Conservation (phyloP, 2,113 vertebrate genomes). For the Brachyistius frenatus region DNA sequence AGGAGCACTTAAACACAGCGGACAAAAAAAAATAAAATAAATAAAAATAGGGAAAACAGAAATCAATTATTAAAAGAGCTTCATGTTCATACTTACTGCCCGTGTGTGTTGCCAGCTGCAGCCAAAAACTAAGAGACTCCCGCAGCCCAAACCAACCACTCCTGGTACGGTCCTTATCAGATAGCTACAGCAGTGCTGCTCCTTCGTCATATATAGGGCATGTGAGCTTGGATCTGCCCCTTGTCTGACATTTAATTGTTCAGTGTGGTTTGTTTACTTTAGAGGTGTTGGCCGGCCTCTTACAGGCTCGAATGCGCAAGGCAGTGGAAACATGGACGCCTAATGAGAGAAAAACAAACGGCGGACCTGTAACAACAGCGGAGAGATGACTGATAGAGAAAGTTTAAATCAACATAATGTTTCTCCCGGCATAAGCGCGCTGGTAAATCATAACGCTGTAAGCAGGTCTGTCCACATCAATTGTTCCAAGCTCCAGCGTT, state of each 20-base stretch:
- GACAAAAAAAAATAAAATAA: conserved; percentile 22
- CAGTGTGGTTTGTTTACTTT: conserved; percentile 69
- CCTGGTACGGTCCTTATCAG: conserved; percentile 57
- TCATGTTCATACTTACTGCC: conserved; percentile 73
- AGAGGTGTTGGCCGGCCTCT: conserved; percentile 68
- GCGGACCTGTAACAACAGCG: conserved; percentile 42
- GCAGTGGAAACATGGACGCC: conserved; percentile 56
- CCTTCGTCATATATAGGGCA: conserved; percentile 49
- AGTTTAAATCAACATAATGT: conserved; percentile 76
- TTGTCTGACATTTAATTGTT: conserved; percentile 74
- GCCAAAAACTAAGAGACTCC: conserved; percentile 53
- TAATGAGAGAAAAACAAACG: conserved; percentile 70
- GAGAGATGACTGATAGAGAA: conserved; percentile 75
- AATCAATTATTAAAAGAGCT: conserved; percentile 75
- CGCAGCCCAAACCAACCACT: conserved; percentile 23
- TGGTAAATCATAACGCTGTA: conserved; percentile 60
- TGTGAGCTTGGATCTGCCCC: conserved; percentile 64
- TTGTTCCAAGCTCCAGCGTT: conserved; percentile 51
- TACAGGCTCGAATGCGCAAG: conserved; percentile 3
- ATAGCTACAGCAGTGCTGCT: conserved; percentile 53
- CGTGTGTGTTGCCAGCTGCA: conserved; percentile 55
- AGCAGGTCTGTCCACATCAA: conserved; percentile 66
- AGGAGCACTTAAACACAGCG: conserved; percentile 64
- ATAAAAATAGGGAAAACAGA: conserved; percentile 56
- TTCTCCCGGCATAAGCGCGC: conserved; percentile 54